phyloP scores from a whole-genome alignment of 2,888 invertebrate species.

The Blera fallax region DNA sequence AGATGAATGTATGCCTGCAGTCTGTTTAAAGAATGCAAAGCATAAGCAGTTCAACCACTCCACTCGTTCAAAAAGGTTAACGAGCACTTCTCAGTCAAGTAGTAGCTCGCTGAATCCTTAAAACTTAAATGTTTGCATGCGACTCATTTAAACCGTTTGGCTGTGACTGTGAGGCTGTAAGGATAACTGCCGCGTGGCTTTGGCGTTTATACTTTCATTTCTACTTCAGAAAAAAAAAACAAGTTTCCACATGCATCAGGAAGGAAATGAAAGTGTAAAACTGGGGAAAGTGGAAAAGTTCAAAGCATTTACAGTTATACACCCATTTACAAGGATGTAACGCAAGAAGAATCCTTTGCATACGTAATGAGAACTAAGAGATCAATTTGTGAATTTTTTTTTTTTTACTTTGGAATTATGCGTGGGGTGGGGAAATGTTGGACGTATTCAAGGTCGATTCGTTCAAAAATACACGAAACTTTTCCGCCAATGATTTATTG shows the following conservation, averaged over 20 bases:
- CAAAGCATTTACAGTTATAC: slow-evolving; percentile 25
- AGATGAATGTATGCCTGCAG: slow-evolving; percentile 30
- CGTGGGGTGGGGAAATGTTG: background rate
- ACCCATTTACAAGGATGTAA: slow-evolving; percentile 8
- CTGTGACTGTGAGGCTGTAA: background rate
- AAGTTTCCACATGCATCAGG: background rate
- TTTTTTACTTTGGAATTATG: background rate
- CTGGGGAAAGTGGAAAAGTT: slow-evolving; percentile 9
- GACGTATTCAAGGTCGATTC: slow-evolving; percentile 36
- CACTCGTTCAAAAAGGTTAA: slow-evolving; percentile 68
- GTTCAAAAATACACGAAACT: background rate
- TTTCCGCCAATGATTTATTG: background rate
- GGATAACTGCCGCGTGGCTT: slow-evolving; percentile 29
- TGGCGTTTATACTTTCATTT: slow-evolving; percentile 8
- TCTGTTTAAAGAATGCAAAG: slow-evolving; percentile 33
- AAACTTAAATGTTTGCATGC: slow-evolving; percentile 53
- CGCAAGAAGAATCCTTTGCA: slow-evolving; percentile 36
- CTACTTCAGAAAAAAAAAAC: background rate
- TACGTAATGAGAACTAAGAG: slow-evolving; percentile 51
- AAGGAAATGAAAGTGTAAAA: slow-evolving; percentile 28
- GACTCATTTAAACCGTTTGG: slow-evolving; percentile 50
- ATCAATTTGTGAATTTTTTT: slow-evolving; percentile 36
- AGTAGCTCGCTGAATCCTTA: slow-evolving; percentile 30
- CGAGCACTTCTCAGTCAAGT: slow-evolving; percentile 68
- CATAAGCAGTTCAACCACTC: slow-evolving; percentile 61